Base-by-base conservation (phyloP, 2,113 vertebrate genomes). In the Naja naja region DNA sequence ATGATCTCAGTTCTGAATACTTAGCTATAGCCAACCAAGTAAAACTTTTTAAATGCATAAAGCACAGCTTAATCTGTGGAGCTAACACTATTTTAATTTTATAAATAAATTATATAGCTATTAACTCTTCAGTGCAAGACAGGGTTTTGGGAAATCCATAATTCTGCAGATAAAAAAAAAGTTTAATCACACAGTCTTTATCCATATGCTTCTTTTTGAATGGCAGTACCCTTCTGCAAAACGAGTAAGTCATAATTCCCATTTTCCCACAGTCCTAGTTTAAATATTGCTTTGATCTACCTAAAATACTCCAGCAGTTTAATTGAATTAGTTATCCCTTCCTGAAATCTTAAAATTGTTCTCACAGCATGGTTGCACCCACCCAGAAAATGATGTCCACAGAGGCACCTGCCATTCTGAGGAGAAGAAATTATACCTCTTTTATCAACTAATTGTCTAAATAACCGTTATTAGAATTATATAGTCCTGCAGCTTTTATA, bases 201-300 rank as follows among this genome's bases (percentile, higher is more conserved):
- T 22, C 85, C 85, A 91, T 94, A 89, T 0, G 0, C 92, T 93
- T 87, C 64, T 14, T 69, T 0, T 85, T 89, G 25, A 58, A 2
- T 27, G 88, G 60, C 91, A 81, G 89, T 52, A 86, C 60, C 92
- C 92, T 93, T 94, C 90, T 52, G 1, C 23, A 39, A 39, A 0
- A 0, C 87, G 53, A 92, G 89, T 43, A 2, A 90, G 90, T 81
- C 45, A 86, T 53, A 93, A 91, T 94, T 89, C 87, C 64, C 87
- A 0, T 0, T 92, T 90, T 86, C 55, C 45, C 2, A 0, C 90
- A 85, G 3, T 0, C 87, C 14, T 47, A 64, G 27, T 43, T 93
- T 88, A 56, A 25, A 23, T 86, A 56, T 90, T 88, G 91, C 91
- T 91, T 4, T 93, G 52, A 56, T 93, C 95, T 69, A 89, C 92